A percentile compares a stretch with the other conserved stretches of the same genome.
phyloP scores from a whole-genome alignment of 2,797 vertebrate species.

The Sebastes taczanowskii region DNA sequence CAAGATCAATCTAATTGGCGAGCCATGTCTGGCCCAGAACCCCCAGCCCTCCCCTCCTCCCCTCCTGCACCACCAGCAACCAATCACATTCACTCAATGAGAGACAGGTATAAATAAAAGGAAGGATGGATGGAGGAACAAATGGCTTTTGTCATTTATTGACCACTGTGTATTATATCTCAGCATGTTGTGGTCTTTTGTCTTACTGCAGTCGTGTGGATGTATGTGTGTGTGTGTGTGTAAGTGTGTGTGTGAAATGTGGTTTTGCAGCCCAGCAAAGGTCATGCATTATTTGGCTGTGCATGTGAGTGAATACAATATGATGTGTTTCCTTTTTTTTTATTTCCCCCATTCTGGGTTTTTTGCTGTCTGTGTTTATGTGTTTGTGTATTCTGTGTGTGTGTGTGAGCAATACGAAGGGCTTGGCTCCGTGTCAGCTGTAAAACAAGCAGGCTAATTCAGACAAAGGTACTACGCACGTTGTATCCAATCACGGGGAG shows the following conservation, averaged over 20 bases:
- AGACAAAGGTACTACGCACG: conserved; percentile 12
- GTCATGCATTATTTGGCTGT: conserved; percentile 49
- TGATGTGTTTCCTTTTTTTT: not conserved
- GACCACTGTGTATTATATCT: conserved; percentile 61
- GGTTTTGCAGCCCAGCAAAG: conserved; percentile 44
- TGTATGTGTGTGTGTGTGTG: not conserved
- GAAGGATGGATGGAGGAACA: conserved; percentile 53
- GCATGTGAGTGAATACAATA: not conserved
- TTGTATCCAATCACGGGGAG: conserved; percentile 9
- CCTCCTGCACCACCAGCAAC: conserved; percentile 23
- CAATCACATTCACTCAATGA: conserved; percentile 57
- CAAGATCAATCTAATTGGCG: conserved; percentile 71
- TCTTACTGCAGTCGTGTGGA: not conserved
- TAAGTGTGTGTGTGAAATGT: not conserved
- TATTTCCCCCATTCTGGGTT: not conserved
- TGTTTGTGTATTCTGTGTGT: not conserved
- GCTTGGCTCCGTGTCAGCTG: conserved; percentile 27
- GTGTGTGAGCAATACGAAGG: not conserved
- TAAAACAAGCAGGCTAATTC: conserved; percentile 34
- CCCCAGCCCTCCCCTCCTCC: not conserved
- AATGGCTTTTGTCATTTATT: conserved; percentile 71
- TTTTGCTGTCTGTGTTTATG: not conserved
- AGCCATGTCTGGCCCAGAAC: conserved; percentile 6
- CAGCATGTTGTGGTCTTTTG: conserved; percentile 44
- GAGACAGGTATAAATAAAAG: conserved; percentile 63